Percentiles rank a stretch among this genome's conserved stretches.
Conservation (phyloP, 1,140 invertebrate species). For the Cotesia vestalis region DNA sequence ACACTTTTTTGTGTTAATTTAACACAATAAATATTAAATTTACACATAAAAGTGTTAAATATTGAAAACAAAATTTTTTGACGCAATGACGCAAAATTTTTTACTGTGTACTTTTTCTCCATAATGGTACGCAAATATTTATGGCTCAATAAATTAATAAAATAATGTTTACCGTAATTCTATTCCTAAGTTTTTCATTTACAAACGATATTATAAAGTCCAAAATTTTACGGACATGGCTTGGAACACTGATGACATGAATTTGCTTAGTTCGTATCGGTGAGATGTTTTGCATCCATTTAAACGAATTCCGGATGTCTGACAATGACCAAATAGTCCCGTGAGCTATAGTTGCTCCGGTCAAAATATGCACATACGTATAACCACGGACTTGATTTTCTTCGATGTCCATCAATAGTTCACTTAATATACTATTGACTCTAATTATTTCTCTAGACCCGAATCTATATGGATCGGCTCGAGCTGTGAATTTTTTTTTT, state of each 20-base stretch:
- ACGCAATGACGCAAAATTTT: too few relatives aligned
- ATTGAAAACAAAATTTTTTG: too few relatives aligned
- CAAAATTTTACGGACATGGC: conserved; percentile 78
- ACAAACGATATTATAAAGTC: conserved; percentile 81
- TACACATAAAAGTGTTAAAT: too few relatives aligned
- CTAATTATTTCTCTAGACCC: conserved; percentile 78
- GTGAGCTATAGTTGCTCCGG: conserved; percentile 82
- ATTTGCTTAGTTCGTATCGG: conserved; percentile 87
- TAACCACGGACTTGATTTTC: conserved; percentile 81
- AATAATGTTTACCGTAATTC: conserved; percentile 70
- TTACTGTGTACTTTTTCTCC: too few relatives aligned
- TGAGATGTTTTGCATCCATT: conserved; percentile 84
- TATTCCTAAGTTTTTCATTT: conserved; percentile 81
- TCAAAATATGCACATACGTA: conserved; percentile 84
- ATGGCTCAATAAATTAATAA: too few relatives aligned
- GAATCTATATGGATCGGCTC: conserved; percentile 78
- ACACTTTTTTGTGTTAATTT: too few relatives aligned
- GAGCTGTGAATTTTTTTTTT: conserved; percentile 59
- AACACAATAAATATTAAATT: too few relatives aligned
- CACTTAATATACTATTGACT: conserved; percentile 79
- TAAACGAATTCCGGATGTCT: conserved; percentile 79
- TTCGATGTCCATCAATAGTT: conserved; percentile 81
- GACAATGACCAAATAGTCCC: conserved; percentile 82
- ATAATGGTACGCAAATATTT: too few relatives aligned
- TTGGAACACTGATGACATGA: conserved; percentile 84